Conservation (phyloP, 2,797 vertebrate genomes). For the Cynodonichthys magdalenae region DNA sequence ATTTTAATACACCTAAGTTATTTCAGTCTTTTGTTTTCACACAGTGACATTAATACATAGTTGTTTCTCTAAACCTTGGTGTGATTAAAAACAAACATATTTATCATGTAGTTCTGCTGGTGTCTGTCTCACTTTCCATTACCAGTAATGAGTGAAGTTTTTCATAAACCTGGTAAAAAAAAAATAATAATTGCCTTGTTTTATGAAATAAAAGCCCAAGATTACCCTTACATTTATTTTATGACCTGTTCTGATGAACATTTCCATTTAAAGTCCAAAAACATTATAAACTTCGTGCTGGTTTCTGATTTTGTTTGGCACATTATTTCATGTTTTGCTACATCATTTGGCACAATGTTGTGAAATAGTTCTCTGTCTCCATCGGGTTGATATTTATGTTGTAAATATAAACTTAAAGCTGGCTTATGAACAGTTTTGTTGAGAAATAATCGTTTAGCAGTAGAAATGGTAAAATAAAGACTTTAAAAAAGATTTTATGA, state of each 20-base stretch:
- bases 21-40: not conserved
- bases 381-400: not conserved
- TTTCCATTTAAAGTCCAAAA: not conserved
- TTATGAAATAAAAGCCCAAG: not conserved
- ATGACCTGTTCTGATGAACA: not conserved
- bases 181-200: too few relatives aligned
- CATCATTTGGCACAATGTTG: slow-evolving; percentile 3
- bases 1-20: too few relatives aligned
- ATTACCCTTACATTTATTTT: not conserved
- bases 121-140: not conserved
- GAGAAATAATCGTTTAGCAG: not conserved
- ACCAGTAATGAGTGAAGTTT: not conserved
- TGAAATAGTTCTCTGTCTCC: not conserved
- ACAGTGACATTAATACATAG: not conserved
- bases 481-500: too few relatives aligned
- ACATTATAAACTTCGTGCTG: not conserved
- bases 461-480: too few relatives aligned
- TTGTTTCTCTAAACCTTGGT: too few relatives aligned
- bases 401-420: slow-evolving; percentile 1
- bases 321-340: slow-evolving; percentile 6
- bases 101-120: not conserved
- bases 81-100: too few relatives aligned
- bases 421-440: slow-evolving; percentile 1
- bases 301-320: slow-evolving; percentile 1
- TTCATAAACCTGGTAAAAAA: not conserved